Base-by-base conservation (phyloP, 2,797 vertebrate genomes). In the Diplodus sargus region DNA sequence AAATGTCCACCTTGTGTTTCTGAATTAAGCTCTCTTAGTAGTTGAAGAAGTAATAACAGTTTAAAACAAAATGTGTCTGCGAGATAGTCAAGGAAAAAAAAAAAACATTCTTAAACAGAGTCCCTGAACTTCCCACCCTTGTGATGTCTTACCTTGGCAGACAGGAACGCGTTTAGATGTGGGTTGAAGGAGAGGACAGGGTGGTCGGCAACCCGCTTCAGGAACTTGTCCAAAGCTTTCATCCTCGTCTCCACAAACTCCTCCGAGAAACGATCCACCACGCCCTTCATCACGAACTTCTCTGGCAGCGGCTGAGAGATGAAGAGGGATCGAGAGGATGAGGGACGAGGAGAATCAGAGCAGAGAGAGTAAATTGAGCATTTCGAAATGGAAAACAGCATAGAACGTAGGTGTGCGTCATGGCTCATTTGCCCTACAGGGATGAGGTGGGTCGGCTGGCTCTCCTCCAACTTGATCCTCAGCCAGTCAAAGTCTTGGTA, bases 401-500 rank as follows among this genome's bases (percentile, higher is more conserved):
- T 22, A 5, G 34, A 0, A 20, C 4, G 48, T 4, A 16, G 42
- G 48, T 4, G 39, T 5, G 59, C 6, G 2, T 39, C 4, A 1
- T 6, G 48, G 62, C 48, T 71, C 9, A 0, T 28, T 84, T 52
- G 87, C 97, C 97, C 91, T 97, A 99, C 98, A 25, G 98, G 98
- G 95, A 99, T 97, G 89, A 99, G 97, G 94, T 99, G 98, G 0
- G 98, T 99, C 2, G 97, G 97, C 85, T 99, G 98, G n/a, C 96
- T 98, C 78, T 99, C 98, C 84, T 99, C 98, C 86, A 99, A 91
- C 87, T 98, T 99, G 87, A 89, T 97, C 88, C 96, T 96, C 88
- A 99, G 87, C 98, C 98, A 99, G 89, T 99, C 97, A 1, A 99
- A 99, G 92, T 99, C 98, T 91, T 99, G 98, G 92, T 99, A 99